Conservation (phyloP, 1,140 invertebrate genomes). For the Reticulitermes speratus region DNA sequence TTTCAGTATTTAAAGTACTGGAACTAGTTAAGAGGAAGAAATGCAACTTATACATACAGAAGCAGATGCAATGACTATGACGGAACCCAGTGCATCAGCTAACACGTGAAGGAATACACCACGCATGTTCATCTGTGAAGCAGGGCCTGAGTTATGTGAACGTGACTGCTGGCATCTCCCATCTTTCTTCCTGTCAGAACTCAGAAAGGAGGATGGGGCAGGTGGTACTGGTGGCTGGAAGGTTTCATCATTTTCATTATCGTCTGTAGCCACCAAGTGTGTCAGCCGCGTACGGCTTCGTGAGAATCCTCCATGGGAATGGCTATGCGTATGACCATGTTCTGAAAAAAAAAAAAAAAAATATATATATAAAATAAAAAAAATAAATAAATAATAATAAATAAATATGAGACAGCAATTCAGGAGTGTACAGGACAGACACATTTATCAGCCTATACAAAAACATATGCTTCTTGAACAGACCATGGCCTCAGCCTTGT, state of each 20-base stretch:
- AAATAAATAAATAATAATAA: too few species aligned
- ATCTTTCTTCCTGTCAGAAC: conserved; percentile 41
- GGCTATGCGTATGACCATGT: conserved; percentile 70
- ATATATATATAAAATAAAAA: neutral
- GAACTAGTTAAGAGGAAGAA: too few species aligned
- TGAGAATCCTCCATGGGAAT: conserved; percentile 68
- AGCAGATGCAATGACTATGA: conserved; percentile 95
- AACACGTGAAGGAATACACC: conserved; percentile 97
- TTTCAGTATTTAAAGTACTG: too few species aligned
- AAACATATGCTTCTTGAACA: neutral
- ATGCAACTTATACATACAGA: conserved; percentile 50
- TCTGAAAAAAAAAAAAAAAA: conserved; percentile 55
- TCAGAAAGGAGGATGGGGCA: conserved; percentile 47
- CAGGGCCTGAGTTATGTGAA: conserved; percentile 57
- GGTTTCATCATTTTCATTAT: conserved; percentile 78
- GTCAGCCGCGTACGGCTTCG: conserved; percentile 60
- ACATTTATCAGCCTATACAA: neutral
- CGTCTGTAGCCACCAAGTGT: conserved; percentile 67
- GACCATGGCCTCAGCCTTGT: neutral
- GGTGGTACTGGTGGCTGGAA: conserved; percentile 52
- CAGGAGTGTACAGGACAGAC: neutral
- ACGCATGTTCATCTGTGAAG: conserved; percentile 93
- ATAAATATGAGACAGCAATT: too few species aligned
- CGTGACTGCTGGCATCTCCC: conserved; percentile 46
- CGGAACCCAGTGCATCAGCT: conserved; percentile 93